Evolutionary conservation across 2,888 invertebrate genomes (phyloP), one percentile per base, ranked within the genome.

Genomic region (Amiota minor): DNA sequence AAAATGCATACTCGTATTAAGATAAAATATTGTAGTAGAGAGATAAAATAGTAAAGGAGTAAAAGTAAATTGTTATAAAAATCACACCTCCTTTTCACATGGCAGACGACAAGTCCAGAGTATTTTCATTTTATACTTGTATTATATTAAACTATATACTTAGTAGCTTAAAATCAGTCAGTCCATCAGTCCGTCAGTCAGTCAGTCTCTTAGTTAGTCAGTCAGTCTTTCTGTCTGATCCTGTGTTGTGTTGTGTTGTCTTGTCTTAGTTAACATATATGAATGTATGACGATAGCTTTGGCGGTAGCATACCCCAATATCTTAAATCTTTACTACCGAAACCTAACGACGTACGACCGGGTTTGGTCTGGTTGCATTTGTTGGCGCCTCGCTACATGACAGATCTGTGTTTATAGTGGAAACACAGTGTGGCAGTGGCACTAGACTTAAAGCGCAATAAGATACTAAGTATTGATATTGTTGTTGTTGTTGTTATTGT

Each of bases 321-420:
- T 59, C 59, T n/a, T 11, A 65, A 20, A 65, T 65, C 65, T 65
- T 46, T 45, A 49, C 64, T 64, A 65, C 65, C 49, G 10, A 65
- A 65, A 35, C 9, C 47, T 49, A 47, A 65, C 46, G 49, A 49
- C 47, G 49, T n/a, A 2, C 53, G 16, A 49, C 18, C 47, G 16
- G 16, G 46, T 9, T 18, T 11, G n/a, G 18, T 46, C 49, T 35
- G 23, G 23, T 47, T 65, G 16, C n/a, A 53, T 46, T 12, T 20
- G 47, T 49, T 65, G 65, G 65, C 65, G 65, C 65, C 65, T 65
- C 65, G 11, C 16, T 20, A 65, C 65, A 65, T 65, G 65, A 65
- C 65, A 65, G 65, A 65, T 65, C 49, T 65, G 47, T 53, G 53
- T 53, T 35, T 62, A 35, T 45, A 35, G 35, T 35, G 6, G 2